A percentile compares a stretch with the other conserved stretches of the same genome.
These are phyloP conservation scores for Odontesthes bonariensis DNA, from an alignment of 2,113 vertebrate genomes.

Conservation along the genomic window DNA sequence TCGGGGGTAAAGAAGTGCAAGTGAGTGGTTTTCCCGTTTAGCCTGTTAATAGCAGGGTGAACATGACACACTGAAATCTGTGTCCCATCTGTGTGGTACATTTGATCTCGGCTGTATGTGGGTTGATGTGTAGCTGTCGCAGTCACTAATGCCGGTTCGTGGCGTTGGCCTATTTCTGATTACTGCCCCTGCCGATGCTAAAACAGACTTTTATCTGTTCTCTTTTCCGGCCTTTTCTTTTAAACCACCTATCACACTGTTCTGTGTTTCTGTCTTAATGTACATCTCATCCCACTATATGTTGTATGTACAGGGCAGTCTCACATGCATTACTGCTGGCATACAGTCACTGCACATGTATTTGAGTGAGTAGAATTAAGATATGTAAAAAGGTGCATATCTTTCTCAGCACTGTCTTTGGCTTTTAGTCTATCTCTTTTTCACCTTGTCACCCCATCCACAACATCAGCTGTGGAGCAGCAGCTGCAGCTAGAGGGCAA, in stretches of 20 bases:
- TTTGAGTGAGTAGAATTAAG: constrained; percentile 5
- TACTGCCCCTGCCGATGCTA: constrained; percentile 22
- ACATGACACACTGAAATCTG: constrained; percentile 12
- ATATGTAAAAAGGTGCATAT: neutral
- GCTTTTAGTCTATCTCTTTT: neutral
- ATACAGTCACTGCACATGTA: neutral
- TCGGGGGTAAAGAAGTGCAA: constrained; percentile 10
- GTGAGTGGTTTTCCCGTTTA: constrained; percentile 25
- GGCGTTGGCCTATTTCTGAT: constrained; percentile 52
- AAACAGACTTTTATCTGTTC: neutral
- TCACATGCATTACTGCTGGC: neutral
- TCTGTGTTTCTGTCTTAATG: neutral
- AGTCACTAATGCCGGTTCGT: constrained; percentile 20
- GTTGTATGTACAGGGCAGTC: neutral
- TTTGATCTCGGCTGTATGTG: constrained; percentile 49
- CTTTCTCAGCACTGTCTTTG: neutral
- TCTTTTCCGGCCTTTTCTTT: neutral
- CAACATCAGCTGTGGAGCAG: constrained; percentile 22
- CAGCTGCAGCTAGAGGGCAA: constrained; percentile 11
- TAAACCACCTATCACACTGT: neutral
- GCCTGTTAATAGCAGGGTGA: constrained; percentile 45
- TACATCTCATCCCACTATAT: neutral
- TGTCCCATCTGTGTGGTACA: constrained; percentile 55
- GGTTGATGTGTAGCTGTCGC: constrained; percentile 35
- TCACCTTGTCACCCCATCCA: neutral